Conservation (phyloP, 2,888 invertebrate species). For the Netelia virgata region DNA sequence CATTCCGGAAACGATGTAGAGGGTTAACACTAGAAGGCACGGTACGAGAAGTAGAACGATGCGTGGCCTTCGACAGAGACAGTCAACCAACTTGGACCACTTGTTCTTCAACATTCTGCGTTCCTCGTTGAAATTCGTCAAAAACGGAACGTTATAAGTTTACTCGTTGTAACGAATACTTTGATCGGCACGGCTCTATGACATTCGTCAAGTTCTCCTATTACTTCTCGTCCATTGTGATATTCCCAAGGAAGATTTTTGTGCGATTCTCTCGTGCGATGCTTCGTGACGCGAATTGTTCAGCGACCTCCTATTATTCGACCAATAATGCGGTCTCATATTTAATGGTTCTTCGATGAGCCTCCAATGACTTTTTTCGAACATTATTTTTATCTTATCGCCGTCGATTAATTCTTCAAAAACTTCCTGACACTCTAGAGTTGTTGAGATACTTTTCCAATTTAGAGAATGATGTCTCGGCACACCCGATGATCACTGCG, state of each 20-base stretch:
- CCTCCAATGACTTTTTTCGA: too few species aligned
- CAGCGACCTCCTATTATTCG: background rate
- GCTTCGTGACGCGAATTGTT: background rate
- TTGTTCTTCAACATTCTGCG: conserved; percentile 71
- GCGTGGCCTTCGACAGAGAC: conserved; percentile 76
- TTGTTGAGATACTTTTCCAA: too few species aligned
- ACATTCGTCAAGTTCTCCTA: conserved; percentile 46
- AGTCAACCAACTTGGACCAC: conserved; percentile 74
- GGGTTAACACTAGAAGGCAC: conserved; percentile 75
- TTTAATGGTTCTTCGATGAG: too few species aligned
- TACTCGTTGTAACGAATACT: background rate
- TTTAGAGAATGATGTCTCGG: too few species aligned
- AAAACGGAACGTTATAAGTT: background rate
- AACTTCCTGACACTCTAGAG: too few species aligned
- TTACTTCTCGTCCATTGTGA: conserved; percentile 16
- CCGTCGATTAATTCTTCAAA: too few species aligned
- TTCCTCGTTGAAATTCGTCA: background rate
- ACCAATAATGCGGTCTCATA: too few species aligned
- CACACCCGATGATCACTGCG: too few species aligned
- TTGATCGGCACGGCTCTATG: background rate
- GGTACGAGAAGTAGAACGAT: conserved; percentile 78
- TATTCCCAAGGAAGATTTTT: background rate
- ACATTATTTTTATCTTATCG: too few species aligned
- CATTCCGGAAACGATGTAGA: conserved; percentile 76
- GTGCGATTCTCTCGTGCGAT: conserved; percentile 6